A percentile compares a stretch with the other conserved stretches of the same genome.
These are phyloP conservation scores for Psittacus erithacus DNA, from an alignment of 2,113 vertebrate species.

Conservation along the genomic window DNA sequence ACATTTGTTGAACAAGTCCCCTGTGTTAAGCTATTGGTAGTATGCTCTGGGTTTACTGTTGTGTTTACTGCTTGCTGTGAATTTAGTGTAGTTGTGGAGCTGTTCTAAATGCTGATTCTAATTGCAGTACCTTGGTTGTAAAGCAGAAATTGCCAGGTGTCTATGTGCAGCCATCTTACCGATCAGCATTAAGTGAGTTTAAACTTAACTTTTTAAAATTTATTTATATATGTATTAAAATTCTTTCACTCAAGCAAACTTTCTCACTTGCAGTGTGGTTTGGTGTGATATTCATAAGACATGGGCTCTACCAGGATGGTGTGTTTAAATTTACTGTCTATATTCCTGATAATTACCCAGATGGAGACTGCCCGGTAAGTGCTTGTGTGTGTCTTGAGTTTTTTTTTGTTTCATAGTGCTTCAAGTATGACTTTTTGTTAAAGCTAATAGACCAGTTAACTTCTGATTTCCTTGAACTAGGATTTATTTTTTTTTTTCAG, in stretches of 20 bases:
- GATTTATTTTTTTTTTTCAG: neutral
- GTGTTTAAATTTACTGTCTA: constrained; percentile 99
- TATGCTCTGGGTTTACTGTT: neutral
- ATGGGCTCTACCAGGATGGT: constrained; percentile 96
- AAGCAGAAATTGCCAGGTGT: constrained; percentile 97
- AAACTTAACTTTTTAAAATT: neutral
- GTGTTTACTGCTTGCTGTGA: neutral
- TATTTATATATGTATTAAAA: rapidly evolving
- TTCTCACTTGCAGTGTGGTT: constrained; percentile 90
- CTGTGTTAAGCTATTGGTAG: neutral
- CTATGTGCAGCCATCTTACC: constrained; percentile 96
- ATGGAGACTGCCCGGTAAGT: constrained; percentile 94
- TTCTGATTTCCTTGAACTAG: neutral
- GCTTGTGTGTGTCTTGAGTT: neutral
- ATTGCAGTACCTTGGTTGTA: constrained; percentile 91
- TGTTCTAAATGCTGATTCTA: constrained; percentile 29
- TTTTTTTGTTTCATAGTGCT: neutral
- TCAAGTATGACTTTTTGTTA: neutral
- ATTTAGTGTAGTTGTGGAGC: neutral
- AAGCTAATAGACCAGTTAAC: neutral
- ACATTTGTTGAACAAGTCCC: neutral
- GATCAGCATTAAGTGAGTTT: constrained; percentile 92
- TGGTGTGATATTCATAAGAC: constrained; percentile 98
- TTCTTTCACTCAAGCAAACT: neutral
- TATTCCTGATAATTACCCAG: constrained; percentile 98